phyloP scores from a whole-genome alignment of 2,797 vertebrate genomes.

The Sebastes hubbsi region DNA sequence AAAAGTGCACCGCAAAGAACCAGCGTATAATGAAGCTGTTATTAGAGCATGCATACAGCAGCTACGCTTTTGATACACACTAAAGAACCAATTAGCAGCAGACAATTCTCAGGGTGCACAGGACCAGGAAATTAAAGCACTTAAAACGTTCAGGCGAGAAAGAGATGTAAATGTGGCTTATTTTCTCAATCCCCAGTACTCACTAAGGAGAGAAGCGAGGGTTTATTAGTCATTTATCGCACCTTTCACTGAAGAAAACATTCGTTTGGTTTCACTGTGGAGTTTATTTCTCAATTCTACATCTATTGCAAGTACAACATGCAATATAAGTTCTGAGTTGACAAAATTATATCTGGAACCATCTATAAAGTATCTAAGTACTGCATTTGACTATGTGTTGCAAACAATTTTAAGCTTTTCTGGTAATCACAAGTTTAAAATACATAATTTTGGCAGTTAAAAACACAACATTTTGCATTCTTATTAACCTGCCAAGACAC shows the following conservation, averaged over 20 bases:
- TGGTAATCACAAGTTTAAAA: not conserved
- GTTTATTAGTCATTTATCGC: constrained; percentile 2
- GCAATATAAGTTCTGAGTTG: not conserved
- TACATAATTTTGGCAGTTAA: not conserved
- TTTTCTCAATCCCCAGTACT: constrained; percentile 16
- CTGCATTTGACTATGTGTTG: not conserved
- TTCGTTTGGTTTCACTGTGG: not conserved
- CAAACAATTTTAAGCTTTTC: not conserved
- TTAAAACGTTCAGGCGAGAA: constrained; percentile 35
- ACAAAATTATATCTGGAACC: not conserved
- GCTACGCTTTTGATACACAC: constrained; percentile 46
- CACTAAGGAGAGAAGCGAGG: not conserved
- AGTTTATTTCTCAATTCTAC: not conserved
- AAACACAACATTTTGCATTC: not conserved
- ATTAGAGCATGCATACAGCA: constrained; percentile 48
- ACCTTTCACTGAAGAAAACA: not conserved
- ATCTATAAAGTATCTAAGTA: not conserved
- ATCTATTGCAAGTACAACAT: not conserved
- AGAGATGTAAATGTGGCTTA: constrained; percentile 46
- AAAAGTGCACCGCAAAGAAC: constrained; percentile 52
- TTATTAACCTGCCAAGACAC: not conserved
- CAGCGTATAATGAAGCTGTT: constrained; percentile 61
- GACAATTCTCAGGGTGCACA: constrained; percentile 45
- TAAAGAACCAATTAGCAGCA: constrained; percentile 63
- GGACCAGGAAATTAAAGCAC: constrained; percentile 54